These are phyloP conservation scores for Drosophila kambysellisi DNA, from an alignment of 2,888 invertebrate species.

Conservation along the genomic window DNA sequence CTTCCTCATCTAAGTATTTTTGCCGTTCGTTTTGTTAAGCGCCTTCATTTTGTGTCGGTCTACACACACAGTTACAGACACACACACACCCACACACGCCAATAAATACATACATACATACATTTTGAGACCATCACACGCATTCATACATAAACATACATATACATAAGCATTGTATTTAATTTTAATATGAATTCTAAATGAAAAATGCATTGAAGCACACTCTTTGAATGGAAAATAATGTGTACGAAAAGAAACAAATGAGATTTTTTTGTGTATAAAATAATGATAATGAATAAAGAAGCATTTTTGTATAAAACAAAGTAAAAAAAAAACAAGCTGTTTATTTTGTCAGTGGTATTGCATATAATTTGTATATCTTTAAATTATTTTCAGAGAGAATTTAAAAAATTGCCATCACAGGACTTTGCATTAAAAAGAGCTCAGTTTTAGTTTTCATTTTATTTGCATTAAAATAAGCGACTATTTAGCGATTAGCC, in stretches of 20 bases:
- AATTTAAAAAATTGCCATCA: not conserved
- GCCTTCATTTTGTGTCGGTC: conserved; percentile 83
- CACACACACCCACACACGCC: conserved; percentile 34
- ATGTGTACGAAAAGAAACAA: conserved; percentile 53
- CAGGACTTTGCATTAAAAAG: not conserved
- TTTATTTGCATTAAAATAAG: not conserved
- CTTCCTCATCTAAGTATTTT: conserved; percentile 35
- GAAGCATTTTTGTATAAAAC: conserved; percentile 85
- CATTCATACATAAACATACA: conserved; percentile 55
- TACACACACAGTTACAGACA: conserved; percentile 49
- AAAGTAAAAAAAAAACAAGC: conserved; percentile 67
- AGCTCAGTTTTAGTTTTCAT: not conserved
- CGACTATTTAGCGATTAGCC: not conserved
- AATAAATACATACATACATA: conserved; percentile 48
- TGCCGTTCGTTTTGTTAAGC: conserved; percentile 80
- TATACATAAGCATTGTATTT: conserved; percentile 75
- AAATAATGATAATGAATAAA: conserved; percentile 80
- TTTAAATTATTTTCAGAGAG: not conserved
- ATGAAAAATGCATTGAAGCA: conserved; percentile 60
- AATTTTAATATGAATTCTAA: conserved; percentile 63
- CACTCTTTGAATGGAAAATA: conserved; percentile 40
- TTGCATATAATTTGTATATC: too few relatives aligned
- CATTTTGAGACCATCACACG: conserved; percentile 35
- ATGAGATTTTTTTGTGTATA: conserved; percentile 75
- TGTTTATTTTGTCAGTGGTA: conserved; percentile 14